Conservation (phyloP, 2,797 vertebrate genomes). For the Oreortyx pictus region DNA sequence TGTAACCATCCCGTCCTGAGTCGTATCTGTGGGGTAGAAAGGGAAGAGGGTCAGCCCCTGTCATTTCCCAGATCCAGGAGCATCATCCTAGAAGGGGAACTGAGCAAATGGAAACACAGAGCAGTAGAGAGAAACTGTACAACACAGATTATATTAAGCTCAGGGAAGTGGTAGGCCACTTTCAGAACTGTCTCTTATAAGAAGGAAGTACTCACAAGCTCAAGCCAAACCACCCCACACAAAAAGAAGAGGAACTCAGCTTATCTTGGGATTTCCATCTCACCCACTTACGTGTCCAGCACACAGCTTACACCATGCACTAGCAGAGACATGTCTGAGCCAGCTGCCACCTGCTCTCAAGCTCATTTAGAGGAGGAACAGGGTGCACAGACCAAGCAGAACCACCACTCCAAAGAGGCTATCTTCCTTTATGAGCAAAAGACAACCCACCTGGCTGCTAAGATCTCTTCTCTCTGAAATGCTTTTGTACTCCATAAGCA, state of each 20-base stretch:
- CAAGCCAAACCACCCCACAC: constrained; percentile 31
- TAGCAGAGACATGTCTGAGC: accelerated
- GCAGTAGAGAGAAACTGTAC: background rate
- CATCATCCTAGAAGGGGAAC: constrained; percentile 3
- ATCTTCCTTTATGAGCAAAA: background rate
- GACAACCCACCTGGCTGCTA: background rate
- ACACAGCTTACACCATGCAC: background rate
- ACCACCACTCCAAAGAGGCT: background rate
- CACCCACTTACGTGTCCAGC: background rate
- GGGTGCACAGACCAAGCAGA: background rate
- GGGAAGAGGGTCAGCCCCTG: background rate
- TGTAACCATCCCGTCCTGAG: constrained; percentile 81
- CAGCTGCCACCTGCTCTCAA: background rate
- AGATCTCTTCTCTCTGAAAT: background rate
- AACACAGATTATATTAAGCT: constrained; percentile 29
- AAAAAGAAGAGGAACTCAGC: background rate
- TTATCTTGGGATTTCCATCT: constrained; percentile 9
- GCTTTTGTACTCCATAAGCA: background rate
- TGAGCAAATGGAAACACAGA: background rate
- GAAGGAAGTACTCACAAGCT: background rate
- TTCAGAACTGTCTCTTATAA: constrained; percentile 1
- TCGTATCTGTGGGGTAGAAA: constrained; percentile 75
- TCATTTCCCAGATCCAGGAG: background rate
- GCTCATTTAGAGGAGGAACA: background rate
- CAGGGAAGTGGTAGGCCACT: constrained; percentile 4